phyloP scores from a whole-genome alignment of 1,140 invertebrate genomes.

The Octopus sinensis region DNA sequence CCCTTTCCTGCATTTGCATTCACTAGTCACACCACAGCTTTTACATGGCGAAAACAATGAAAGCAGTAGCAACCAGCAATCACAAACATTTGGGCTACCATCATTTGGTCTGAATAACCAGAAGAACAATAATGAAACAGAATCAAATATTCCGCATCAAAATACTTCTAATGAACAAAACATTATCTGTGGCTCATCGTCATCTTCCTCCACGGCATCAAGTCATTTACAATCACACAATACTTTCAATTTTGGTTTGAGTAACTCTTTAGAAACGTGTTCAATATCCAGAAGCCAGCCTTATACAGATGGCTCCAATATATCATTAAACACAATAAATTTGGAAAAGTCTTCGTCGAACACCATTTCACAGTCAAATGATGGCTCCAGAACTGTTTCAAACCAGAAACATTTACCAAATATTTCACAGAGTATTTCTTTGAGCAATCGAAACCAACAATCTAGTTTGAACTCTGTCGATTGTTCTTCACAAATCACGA shows the following conservation, averaged over 20 bases:
- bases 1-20: conserved; percentile 33
- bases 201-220: neutral
- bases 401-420: conserved; percentile 6
- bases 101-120: conserved; percentile 4
- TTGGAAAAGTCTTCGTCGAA: neutral
- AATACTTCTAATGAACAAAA: neutral
- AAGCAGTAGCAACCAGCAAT: neutral
- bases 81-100: neutral
- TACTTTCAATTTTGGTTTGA: conserved; percentile 1
- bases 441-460: neutral
- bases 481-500: conserved; percentile 8
- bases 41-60: conserved; percentile 6
- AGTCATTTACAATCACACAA: conserved; percentile 1
- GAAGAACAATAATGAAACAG: neutral
- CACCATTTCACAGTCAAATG: neutral
- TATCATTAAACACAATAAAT: neutral
- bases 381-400: neutral
- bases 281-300: neutral
- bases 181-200: neutral
- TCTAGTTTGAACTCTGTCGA: neutral
- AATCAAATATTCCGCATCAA: neutral
- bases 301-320: neutral
- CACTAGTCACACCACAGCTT: conserved; percentile 24
- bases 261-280: neutral
- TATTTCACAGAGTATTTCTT: neutral